Conservation (phyloP, 2,888 invertebrate species). For the Epistrophella euchroma region DNA sequence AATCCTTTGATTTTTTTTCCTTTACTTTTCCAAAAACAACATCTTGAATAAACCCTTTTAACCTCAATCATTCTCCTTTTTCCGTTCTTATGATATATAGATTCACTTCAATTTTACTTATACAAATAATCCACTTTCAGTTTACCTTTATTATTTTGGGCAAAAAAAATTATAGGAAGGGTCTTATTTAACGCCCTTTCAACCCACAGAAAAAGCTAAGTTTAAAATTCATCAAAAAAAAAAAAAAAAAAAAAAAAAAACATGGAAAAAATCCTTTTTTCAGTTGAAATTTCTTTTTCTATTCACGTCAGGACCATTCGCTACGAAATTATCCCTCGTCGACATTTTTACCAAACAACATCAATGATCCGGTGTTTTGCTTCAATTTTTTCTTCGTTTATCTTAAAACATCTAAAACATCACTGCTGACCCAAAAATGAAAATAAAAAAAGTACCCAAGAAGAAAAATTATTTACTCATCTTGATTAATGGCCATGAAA, state of each 20-base stretch:
- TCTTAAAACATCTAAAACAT: conserved; percentile 40
- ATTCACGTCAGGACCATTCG: conserved; percentile 10
- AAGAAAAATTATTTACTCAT: conserved; percentile 71
- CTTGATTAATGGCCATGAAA: conserved; percentile 73
- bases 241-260: neutral
- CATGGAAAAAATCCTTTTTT: neutral
- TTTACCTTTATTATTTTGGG: conserved; percentile 6
- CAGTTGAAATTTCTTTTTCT: conserved; percentile 19
- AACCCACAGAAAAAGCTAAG: neutral
- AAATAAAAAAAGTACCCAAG: conserved; percentile 25
- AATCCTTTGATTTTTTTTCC: neutral
- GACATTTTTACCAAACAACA: conserved; percentile 28
- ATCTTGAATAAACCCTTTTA: conserved; percentile 40
- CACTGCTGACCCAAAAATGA: conserved; percentile 35
- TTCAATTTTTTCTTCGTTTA: conserved; percentile 21
- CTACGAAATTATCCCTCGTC: conserved; percentile 29
- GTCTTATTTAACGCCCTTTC: conserved; percentile 36
- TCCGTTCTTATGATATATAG: neutral
- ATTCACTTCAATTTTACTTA: neutral
- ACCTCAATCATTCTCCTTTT: conserved; percentile 16
- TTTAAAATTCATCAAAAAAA: conserved; percentile 39
- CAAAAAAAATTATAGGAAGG: neutral
- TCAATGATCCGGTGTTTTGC: conserved; percentile 34
- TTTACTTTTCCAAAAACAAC: neutral
- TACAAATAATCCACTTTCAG: conserved; percentile 24